These are phyloP conservation scores for Gymnoscopelus braueri DNA, from an alignment of 2,797 vertebrate species.

Conservation along the genomic window DNA sequence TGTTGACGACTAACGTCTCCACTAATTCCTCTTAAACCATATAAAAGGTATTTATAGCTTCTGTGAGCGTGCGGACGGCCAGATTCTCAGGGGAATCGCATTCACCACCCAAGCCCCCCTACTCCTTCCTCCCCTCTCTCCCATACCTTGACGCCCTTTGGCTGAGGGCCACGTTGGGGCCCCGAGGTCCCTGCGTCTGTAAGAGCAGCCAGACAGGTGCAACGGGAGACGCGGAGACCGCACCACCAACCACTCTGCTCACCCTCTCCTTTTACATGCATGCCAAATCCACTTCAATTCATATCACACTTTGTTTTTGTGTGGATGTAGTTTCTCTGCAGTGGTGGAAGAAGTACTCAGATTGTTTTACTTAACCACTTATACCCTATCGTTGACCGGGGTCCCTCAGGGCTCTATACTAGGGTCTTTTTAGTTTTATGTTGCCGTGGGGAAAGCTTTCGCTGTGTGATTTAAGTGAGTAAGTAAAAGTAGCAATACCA, in stretches of 20 bases:
- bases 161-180: slow-evolving; percentile 67
- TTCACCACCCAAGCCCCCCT: slow-evolving; percentile 42
- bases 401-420: too few species aligned
- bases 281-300: slow-evolving; percentile 63
- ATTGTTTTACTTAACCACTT: too few species aligned
- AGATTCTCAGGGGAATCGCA: slow-evolving; percentile 73
- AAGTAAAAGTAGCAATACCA: too few species aligned
- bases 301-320: slow-evolving; percentile 32
- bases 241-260: slow-evolving; percentile 50
- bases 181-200: slow-evolving; percentile 49
- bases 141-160: slow-evolving; percentile 60
- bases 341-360: not conserved
- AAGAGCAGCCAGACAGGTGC: slow-evolving; percentile 73
- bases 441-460: too few species aligned
- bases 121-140: slow-evolving; percentile 53
- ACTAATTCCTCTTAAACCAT: slow-evolving; percentile 76
- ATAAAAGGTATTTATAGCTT: slow-evolving; percentile 79
- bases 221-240: slow-evolving; percentile 53
- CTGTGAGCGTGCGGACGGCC: slow-evolving; percentile 44
- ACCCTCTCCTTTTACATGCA: slow-evolving; percentile 70
- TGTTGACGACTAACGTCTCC: slow-evolving; percentile 60
- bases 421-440: too few species aligned
- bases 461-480: too few species aligned
- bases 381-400: too few species aligned
- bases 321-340: too few species aligned